A percentile compares a stretch with the other conserved stretches of the same genome.
These are phyloP conservation scores for Meganola albula DNA, from an alignment of 2,888 invertebrate genomes.

Conservation along the genomic window DNA sequence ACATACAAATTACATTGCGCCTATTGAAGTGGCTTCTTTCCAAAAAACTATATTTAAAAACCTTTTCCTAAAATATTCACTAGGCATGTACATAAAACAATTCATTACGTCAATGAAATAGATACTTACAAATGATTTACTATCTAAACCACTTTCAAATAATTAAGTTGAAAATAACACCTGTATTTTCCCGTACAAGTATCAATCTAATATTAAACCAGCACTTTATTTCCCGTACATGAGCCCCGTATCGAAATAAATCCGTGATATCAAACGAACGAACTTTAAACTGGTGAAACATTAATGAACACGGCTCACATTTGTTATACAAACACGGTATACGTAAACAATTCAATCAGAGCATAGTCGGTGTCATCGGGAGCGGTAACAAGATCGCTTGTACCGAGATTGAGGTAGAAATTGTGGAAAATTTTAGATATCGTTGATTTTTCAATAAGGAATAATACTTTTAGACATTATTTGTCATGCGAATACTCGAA, in stretches of 20 bases:
- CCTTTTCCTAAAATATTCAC: too few species aligned
- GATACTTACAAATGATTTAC: too few species aligned
- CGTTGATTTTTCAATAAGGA: not conserved
- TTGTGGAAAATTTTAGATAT: constrained; percentile 1
- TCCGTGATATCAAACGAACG: constrained; percentile 18
- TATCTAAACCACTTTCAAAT: not conserved
- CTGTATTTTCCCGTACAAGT: not conserved
- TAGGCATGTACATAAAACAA: too few species aligned
- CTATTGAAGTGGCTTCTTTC: too few species aligned
- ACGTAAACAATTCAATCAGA: constrained; percentile 45
- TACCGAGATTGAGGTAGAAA: not conserved
- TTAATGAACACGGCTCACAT: constrained; percentile 42
- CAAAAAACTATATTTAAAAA: too few species aligned
- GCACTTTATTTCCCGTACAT: not conserved
- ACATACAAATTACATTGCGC: too few species aligned
- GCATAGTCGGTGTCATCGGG: constrained; percentile 40
- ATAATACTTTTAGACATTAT: too few species aligned
- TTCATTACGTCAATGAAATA: too few species aligned
- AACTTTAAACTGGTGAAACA: constrained; percentile 39
- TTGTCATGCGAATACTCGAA: too few species aligned
- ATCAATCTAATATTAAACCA: constrained; percentile 2
- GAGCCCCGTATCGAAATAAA: constrained; percentile 25
- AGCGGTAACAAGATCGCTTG: too few species aligned
- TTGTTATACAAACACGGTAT: constrained; percentile 32
- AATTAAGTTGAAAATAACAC: too few species aligned